Evolutionary conservation across 2,888 invertebrate species (phyloP), one percentile per base, ranked within the genome.

Genomic region (Dryobotodes eremita): DNA sequence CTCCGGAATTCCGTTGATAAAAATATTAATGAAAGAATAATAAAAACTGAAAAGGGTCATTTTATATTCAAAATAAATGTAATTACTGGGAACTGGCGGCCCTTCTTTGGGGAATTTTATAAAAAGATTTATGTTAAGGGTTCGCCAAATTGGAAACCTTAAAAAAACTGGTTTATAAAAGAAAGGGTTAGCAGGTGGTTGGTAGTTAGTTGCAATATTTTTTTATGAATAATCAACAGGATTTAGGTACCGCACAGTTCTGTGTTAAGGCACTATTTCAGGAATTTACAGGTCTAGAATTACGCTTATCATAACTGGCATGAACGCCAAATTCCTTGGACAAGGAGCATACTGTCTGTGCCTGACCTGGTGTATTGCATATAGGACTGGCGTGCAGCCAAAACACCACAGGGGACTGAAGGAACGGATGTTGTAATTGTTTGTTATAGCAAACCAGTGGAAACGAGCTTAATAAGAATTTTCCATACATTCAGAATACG

Each of bases 21-120:
- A 89, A 89, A 84, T 86, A 86, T 84, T 80, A 87, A 88, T 89
- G 87, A 83, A 89, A 89, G 79, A 86, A 88, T 87, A 90, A 89
- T 88, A 89, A 86, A 86, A 84, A 69, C 79, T 69, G 76, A 82
- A 82, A 79, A 81, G 73, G 77, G 61, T 82, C 48, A 77, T 75
- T 80, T 88, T 61, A 77, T 82, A 87, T 88, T 85, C 68, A 82
- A 85, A 85, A 79, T 76, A 79, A 84, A 79, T 75, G 71, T 78
- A 70, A 86, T 86, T 86, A 84, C 57, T 64, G 55, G 36, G 64
- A 64, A 69, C 73, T 36, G 31, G 31, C 71, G 13, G 61, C 46
- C 23, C 10, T 61, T 74, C 84, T 79, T 84, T 74, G 53, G 73
- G 69, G 65, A 78, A 62, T 75, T n/a, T 72, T 61, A 53, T 76